Base-by-base conservation (phyloP, 1,140 invertebrate species). In the Wiebesia pumilae region DNA sequence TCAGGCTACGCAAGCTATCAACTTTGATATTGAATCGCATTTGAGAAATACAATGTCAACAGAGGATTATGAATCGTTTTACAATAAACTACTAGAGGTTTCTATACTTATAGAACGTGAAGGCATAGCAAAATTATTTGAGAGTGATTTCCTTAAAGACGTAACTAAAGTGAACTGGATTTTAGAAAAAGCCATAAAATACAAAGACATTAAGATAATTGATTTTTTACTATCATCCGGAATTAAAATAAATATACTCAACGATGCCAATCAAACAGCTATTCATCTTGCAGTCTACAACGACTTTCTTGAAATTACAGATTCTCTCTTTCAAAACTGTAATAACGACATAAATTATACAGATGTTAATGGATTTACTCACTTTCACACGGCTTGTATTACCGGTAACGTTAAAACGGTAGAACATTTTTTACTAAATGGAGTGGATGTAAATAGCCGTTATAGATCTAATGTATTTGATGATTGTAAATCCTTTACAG, bases 301-400 rank as follows among this genome's bases (percentile, higher is more conserved):
- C 21, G 38, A 81, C 33, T 65, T 40, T 43, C 27, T 62, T 24
- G 54, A n/a, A 27, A 81, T 81, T 16, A 40, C 65, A 9, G 58
- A 81, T 65, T 62, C 35, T 33, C 79, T 81, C 6, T 81, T 81
- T 40, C 19, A 24, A 3, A 40, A 69, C n/a, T 82, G 65, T 40
- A 40, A 82, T 40, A 51, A 82, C 19, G 43, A 82, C 30, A 40
- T 54, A 30, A 71, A 82, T 65, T 69, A 82, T 30, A 35, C 30
- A 2, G 81, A 82, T 47, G 40, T 30, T 3, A 82, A 82, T 69
- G 81, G 81, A 3, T 82, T 82, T 12, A 47, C 62, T 9, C 65
- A 71, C 30, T 71, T 82, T 33, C 81, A 82, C 81, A 82, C 71
- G 3, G 81, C 81, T 33, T 82, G 62, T 30, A 69, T 82, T 27